Conservation (phyloP, 2,888 invertebrate species). For the Drosophila kanekoi region DNA sequence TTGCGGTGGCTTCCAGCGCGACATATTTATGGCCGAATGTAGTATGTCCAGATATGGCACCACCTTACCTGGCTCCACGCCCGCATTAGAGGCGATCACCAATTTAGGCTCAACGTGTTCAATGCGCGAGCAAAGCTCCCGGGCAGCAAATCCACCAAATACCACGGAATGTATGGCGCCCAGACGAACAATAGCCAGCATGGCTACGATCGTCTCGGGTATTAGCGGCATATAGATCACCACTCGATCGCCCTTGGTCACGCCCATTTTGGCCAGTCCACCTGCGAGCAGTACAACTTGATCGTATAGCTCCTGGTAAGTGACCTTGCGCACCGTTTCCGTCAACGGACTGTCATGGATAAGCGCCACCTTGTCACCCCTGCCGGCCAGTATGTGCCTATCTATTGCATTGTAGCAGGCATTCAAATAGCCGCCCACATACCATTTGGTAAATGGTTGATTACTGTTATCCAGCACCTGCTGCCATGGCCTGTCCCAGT, state of each 20-base stretch:
- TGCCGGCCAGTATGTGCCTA: constrained; percentile 92
- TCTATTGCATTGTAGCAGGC: constrained; percentile 97
- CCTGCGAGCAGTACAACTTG: constrained; percentile 90
- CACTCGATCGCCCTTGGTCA: constrained; percentile 92
- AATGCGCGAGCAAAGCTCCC: constrained; percentile 93
- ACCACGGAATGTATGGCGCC: constrained; percentile 98
- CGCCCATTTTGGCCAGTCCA: constrained; percentile 91
- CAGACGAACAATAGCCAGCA: constrained; percentile 94
- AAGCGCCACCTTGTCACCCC: constrained; percentile 91
- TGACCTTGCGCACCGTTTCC: constrained; percentile 90
- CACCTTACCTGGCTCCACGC: constrained; percentile 94
- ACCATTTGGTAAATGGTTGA: constrained; percentile 96
- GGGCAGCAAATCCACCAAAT: constrained; percentile 97
- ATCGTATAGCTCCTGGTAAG: constrained; percentile 92
- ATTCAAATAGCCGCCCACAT: constrained; percentile 93
- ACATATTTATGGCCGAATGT: constrained; percentile 89
- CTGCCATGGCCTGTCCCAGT: constrained; percentile 94
- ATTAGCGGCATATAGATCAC: constrained; percentile 98
- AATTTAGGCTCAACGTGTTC: constrained; percentile 95
- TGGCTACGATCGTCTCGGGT: constrained; percentile 94
- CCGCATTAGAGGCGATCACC: constrained; percentile 95
- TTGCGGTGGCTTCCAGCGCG: constrained; percentile 88
- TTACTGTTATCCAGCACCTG: constrained; percentile 93
- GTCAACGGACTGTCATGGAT: constrained; percentile 97
- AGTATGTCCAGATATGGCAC: constrained; percentile 86